phyloP scores from a whole-genome alignment of 1,140 invertebrate species.

The Coenobita brevimanus region DNA sequence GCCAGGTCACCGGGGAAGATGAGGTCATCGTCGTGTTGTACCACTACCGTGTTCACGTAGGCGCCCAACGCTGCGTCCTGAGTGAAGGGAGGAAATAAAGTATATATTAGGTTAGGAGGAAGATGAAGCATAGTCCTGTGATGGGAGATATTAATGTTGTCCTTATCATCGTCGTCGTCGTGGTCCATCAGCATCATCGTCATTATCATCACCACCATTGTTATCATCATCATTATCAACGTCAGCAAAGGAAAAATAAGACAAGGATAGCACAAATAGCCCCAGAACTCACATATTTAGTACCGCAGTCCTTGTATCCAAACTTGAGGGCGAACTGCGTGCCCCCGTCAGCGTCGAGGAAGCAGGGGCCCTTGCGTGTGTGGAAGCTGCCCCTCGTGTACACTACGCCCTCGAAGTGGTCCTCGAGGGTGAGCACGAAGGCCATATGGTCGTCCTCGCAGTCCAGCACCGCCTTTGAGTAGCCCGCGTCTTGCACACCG shows the following conservation, averaged over 20 bases:
- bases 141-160: too few species aligned
- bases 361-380: conserved; percentile 76
- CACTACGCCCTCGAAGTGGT: conserved; percentile 78
- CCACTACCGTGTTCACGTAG: conserved; percentile 77
- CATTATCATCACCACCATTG: too few species aligned
- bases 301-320: conserved; percentile 77
- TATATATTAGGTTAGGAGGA: background rate
- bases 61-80: conserved; percentile 74
- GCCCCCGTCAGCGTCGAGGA: conserved; percentile 74
- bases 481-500: conserved; percentile 64
- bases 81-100: conserved; percentile 52
- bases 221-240: too few species aligned
- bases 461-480: conserved; percentile 63
- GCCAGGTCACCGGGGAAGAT: conserved; percentile 80
- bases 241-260: too few species aligned
- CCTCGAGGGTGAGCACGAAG: conserved; percentile 75
- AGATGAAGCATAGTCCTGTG: background rate
- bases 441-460: conserved; percentile 68
- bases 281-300: conserved; percentile 73
- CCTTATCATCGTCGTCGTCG: too few species aligned
- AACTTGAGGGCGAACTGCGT: conserved; percentile 77
- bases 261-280: too few species aligned
- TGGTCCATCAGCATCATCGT: too few species aligned
- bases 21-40: conserved; percentile 79
- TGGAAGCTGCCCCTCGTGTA: conserved; percentile 79